phyloP scores from a whole-genome alignment of 2,113 vertebrate genomes.

The Bufo bufo region DNA sequence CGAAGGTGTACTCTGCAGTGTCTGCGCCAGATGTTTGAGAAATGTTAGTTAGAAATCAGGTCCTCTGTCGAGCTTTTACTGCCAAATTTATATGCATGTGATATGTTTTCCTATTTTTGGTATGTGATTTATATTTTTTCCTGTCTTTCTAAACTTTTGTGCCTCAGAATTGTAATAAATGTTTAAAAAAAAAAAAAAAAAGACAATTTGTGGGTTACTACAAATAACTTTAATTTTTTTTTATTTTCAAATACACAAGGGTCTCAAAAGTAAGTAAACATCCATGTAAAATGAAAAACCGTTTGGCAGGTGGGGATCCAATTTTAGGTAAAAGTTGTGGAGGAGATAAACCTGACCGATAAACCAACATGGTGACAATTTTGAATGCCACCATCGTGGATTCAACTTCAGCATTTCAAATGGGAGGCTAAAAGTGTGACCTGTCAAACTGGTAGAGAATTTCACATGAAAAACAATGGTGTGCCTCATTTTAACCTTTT shows the following conservation, averaged over 20 bases:
- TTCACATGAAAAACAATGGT: too few species aligned
- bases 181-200: background rate
- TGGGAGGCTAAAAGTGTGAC: too few species aligned
- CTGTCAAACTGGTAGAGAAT: too few species aligned
- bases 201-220: background rate
- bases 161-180: conserved; percentile 24
- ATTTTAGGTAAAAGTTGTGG: too few species aligned
- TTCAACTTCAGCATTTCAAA: too few species aligned
- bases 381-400: too few species aligned
- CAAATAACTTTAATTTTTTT: background rate
- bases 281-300: too few species aligned
- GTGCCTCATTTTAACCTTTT: too few species aligned
- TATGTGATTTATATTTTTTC: background rate
- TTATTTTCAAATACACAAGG: background rate
- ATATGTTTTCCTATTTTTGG: background rate
- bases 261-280: too few species aligned
- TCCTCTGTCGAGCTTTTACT: background rate
- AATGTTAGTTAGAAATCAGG: background rate
- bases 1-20: background rate
- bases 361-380: too few species aligned
- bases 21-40: background rate
- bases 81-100: conserved; percentile 20
- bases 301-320: too few species aligned
- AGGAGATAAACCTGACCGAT: too few species aligned
- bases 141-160: background rate